Evolutionary conservation across 2,113 vertebrate genomes (phyloP).

Genomic region (Parotia lawesii): DNA sequence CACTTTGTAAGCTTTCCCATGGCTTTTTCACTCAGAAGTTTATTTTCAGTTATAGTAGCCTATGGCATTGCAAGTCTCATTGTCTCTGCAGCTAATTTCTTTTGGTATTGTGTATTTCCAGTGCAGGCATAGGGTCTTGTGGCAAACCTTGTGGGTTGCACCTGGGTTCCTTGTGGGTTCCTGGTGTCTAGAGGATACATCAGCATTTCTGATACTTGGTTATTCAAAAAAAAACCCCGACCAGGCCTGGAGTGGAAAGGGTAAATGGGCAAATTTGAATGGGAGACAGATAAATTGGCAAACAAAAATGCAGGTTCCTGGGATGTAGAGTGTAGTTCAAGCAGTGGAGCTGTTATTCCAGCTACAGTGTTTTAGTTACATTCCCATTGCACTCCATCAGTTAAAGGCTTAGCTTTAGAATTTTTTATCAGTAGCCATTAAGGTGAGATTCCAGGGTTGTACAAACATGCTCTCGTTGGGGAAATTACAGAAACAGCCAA

Average conservation of each 20-base stretch:
- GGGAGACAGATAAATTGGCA: neutral
- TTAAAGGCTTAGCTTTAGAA: neutral
- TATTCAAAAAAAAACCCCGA: fast-evolving
- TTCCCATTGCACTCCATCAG: neutral
- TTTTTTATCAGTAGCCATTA: neutral
- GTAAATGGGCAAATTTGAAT: neutral
- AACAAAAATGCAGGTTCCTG: neutral
- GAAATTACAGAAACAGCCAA: neutral
- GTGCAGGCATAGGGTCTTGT: neutral
- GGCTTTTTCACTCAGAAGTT: neutral
- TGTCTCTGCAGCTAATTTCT: neutral
- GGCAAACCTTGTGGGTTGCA: neutral
- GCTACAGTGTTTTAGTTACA: neutral
- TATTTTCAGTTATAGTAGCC: neutral
- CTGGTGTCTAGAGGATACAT: neutral
- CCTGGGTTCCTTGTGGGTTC: neutral
- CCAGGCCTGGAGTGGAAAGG: neutral
- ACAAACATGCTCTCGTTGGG: neutral
- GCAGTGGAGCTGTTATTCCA: neutral
- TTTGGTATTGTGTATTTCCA: neutral
- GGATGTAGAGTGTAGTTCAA: neutral
- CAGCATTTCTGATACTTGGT: neutral
- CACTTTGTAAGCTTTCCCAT: neutral
- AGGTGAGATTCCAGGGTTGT: neutral
- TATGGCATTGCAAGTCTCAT: neutral